Base-by-base conservation (phyloP, 1,140 invertebrate genomes). In the Trinorchestia longiramus region DNA sequence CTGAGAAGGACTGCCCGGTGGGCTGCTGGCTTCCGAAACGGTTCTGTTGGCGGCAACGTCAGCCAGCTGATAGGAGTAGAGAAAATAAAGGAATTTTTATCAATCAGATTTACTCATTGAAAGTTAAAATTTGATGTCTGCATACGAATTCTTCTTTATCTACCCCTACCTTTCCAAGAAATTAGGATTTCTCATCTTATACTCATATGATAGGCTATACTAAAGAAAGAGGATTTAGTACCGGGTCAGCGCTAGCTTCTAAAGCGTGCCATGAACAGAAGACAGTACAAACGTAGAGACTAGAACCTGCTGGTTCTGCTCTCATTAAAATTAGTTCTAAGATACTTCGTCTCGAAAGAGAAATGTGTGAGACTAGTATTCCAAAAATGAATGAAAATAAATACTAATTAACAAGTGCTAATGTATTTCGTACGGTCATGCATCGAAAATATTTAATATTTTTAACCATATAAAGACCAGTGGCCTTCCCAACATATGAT, bases 1-100 rank as follows among this genome's bases (percentile, higher is more conserved):
- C 53, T 95, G 95, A 42, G 95, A 95, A 0, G 95, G 95, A 41
- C 95, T 95, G 57, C 44, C 43, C 11, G 95, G 95, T 11, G 95
- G 40, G 47, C 95, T 95, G 57, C 95, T 88, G 43, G 87, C 87
- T 88, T 95, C 95, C 19, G 95, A 95, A 8, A 95, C 57, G 0
- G 95, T 28, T 77, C 95, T 95, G 53, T 53, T 95, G 57, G 57
- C 28, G 41, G 92, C 11, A 1, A 43, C 92, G 43, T 94, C 92
- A 6, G 43, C 3, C 92, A 45, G 43, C 92, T 94, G 92, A 4
- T n/a, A 19, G 40, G 44, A 45, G 36, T 28, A 92, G 43, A 36
- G 23, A 94, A 94, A 94, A 42, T 90, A 90, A 19, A 42, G 11
- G 43, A 42, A 90, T 87, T 87, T 87, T 87, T 17, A n/a, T 42